These are phyloP conservation scores for Subacronicta megacephala DNA, from an alignment of 2,888 invertebrate species.

Conservation along the genomic window DNA sequence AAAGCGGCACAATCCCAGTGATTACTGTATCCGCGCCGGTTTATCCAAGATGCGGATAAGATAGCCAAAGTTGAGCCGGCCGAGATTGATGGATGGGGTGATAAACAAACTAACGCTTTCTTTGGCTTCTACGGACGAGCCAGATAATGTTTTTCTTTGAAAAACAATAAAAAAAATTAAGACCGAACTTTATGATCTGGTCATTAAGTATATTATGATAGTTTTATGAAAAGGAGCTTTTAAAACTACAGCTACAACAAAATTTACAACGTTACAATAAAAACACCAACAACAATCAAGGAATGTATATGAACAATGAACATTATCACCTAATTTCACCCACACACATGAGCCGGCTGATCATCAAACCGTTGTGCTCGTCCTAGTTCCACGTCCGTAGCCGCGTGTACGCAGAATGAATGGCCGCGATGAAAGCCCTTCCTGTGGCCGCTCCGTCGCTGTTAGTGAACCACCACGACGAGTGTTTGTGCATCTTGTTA, in stretches of 20 bases:
- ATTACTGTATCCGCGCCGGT: constrained; percentile 23
- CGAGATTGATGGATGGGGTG: constrained; percentile 25
- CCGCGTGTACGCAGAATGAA: constrained; percentile 36
- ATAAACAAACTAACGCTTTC: constrained; percentile 29
- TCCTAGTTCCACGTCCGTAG: constrained; percentile 31
- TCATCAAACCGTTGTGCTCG: constrained; percentile 12
- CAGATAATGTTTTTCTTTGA: too few species aligned
- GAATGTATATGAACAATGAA: constrained; percentile 1
- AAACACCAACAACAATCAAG: neutral
- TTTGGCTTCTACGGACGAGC: constrained; percentile 1
- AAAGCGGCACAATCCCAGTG: constrained; percentile 14
- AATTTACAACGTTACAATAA: neutral
- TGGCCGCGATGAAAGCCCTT: constrained; percentile 57
- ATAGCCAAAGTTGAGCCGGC: constrained; percentile 2
- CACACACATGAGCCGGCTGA: constrained; percentile 11
- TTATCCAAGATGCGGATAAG: constrained; percentile 8
- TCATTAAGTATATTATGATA: too few species aligned
- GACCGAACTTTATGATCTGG: neutral
- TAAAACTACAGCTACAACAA: too few species aligned
- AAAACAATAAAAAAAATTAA: too few species aligned
- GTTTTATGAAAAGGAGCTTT: too few species aligned
- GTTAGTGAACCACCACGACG: constrained; percentile 2
- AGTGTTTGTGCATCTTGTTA: neutral
- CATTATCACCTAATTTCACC: constrained; percentile 24
- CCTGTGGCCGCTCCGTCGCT: constrained; percentile 44